Base-by-base conservation (phyloP, 2,888 invertebrate species). In the Nebria brevicollis region DNA sequence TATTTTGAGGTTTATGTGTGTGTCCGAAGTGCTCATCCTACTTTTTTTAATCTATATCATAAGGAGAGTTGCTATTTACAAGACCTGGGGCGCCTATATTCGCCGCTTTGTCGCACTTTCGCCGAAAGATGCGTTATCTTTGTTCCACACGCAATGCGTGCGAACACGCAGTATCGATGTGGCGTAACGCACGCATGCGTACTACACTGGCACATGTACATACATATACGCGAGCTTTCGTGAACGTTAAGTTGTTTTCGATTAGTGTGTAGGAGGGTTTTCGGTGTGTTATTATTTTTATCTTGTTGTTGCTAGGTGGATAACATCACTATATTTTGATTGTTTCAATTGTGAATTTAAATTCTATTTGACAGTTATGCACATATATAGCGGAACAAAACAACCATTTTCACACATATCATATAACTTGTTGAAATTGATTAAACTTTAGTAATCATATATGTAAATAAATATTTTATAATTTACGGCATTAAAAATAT, bases 21-120 rank as follows among this genome's bases (percentile, higher is more conserved):
- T 54, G 54, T 54, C 34, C 34, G 34, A 34, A 34, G 85, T 85
- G 86, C 84, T 85, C 87, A 87, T 87, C 87, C 87, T 87, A 86
- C 87, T 87, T 87, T 87, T 87, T 54, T 87, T 87, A 87, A 87
- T 87, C 87, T 86, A 84, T 85, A 85, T 85, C 86, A 86, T 86
- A 86, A 86, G 85, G 85, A 85, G 86, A 86, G 85, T 68, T 25
- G 20, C 20, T 68, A 20, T 26, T 68, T 68, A 20, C 26, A 20
- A 68, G 25, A 25, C 68, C 26, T 25, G 26, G 26, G 20, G 20
- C 68, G 25, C 68, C 68, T 54, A 13, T 54, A 13, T 54, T 54
- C 11, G 8, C 54, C 54, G 13, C 54, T 54, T 13, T 54, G 54
- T 54, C 54, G 54, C 54, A 54, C 54, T 54, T 11, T 11, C 54